Evolutionary conservation across 1,140 invertebrate species (phyloP).

Genomic region (Aphaenogaster ashmeadi): DNA sequence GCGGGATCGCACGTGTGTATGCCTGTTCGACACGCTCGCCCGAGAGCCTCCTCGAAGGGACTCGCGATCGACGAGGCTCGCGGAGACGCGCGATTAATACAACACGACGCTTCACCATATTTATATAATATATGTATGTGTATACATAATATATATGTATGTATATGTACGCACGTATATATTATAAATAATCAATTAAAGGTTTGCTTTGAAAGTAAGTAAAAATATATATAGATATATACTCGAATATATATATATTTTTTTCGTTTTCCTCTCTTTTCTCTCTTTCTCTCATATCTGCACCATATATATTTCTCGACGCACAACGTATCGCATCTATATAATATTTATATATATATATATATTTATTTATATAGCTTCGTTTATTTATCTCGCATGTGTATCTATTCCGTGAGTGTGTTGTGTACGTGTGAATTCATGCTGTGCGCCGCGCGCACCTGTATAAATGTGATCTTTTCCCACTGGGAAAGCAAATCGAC

Average conservation of each 20-base stretch:
- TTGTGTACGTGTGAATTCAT: neutral
- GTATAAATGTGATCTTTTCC: conserved; percentile 18
- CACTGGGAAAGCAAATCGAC: conserved; percentile 37
- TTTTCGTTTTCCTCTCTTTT: conserved; percentile 69
- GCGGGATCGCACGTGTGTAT: conserved; percentile 34
- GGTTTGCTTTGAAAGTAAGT: conserved; percentile 81
- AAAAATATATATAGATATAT: conserved; percentile 81
- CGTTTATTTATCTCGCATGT: conserved; percentile 25
- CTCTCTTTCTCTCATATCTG: conserved; percentile 46
- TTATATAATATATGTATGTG: conserved; percentile 65
- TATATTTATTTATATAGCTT: conserved; percentile 17
- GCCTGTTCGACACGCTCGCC: neutral
- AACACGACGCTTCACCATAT: conserved; percentile 40
- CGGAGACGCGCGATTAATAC: neutral
- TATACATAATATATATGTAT: conserved; percentile 67
- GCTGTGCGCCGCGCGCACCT: conserved; percentile 1
- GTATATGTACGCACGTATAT: conserved; percentile 68
- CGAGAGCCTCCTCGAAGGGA: neutral
- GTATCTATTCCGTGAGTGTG: conserved; percentile 21
- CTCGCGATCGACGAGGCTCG: conserved; percentile 18
- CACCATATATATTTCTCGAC: conserved; percentile 48
- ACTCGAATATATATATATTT: conserved; percentile 77
- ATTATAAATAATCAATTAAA: conserved; percentile 79
- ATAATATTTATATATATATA: conserved; percentile 2
- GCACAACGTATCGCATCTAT: conserved; percentile 37